Conservation (phyloP, 2,113 vertebrate genomes). For the Anser brachyrhynchus region DNA sequence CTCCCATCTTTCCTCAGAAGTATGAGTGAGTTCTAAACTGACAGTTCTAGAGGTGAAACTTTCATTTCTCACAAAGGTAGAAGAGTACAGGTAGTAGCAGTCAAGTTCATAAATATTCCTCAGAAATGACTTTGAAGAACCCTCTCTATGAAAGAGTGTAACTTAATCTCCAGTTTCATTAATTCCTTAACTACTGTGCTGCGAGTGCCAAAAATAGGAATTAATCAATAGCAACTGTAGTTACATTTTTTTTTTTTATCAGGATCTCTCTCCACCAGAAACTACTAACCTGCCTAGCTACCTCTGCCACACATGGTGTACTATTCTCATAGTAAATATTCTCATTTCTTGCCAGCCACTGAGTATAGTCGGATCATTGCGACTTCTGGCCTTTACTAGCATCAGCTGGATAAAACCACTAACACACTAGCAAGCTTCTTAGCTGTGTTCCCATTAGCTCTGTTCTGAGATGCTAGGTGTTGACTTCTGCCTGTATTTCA, state of each 20-base stretch:
- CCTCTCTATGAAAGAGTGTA: slow-evolving; percentile 46
- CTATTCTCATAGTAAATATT: too few species aligned
- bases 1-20: neutral
- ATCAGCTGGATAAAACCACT: neutral
- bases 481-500: neutral
- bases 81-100: slow-evolving; percentile 24
- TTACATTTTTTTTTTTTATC: neutral
- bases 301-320: neutral
- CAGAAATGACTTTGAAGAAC: slow-evolving; percentile 55
- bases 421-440: neutral
- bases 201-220: slow-evolving; percentile 35
- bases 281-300: neutral
- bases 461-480: neutral
- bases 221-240: slow-evolving; percentile 47
- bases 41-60: slow-evolving; percentile 18
- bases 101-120: slow-evolving; percentile 64
- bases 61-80: slow-evolving; percentile 32
- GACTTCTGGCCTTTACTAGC: neutral
- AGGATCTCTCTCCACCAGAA: neutral
- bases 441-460: neutral
- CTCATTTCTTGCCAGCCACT: neutral
- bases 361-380: neutral
- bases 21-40: neutral
- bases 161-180: slow-evolving; percentile 64
- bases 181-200: slow-evolving; percentile 53